A percentile compares a stretch with the other conserved stretches of the same genome.
These are phyloP conservation scores for Apogon hyalosoma DNA, from an alignment of 2,797 vertebrate species.

Conservation along the genomic window DNA sequence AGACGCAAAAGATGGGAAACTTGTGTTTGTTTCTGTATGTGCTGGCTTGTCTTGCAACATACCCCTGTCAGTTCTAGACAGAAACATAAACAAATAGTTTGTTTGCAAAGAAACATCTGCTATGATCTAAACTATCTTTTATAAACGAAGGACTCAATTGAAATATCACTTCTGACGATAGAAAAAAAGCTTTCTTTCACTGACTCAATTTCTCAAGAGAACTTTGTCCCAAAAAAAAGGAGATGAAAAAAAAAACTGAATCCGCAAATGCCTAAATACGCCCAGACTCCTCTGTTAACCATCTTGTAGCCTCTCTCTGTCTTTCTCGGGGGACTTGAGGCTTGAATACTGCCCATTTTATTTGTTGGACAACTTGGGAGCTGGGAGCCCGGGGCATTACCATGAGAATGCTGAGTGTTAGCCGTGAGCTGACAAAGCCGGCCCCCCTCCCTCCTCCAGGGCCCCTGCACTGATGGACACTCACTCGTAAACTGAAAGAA, in stretches of 20 bases:
- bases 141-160: conserved; percentile 71
- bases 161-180: conserved; percentile 76
- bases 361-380: conserved; percentile 96
- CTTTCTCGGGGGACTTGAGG: conserved; percentile 82
- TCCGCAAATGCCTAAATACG: conserved; percentile 70
- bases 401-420: conserved; percentile 93
- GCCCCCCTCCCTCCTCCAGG: conserved; percentile 84
- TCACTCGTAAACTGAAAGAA: conserved; percentile 97
- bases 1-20: conserved; percentile 70
- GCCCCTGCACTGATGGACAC: conserved; percentile 95
- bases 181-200: conserved; percentile 63
- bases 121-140: conserved; percentile 69
- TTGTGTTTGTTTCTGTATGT: conserved; percentile 68
- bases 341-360: conserved; percentile 96
- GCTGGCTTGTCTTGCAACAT: conserved; percentile 70
- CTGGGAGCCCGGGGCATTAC: conserved; percentile 92
- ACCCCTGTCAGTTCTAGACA: conserved; percentile 42
- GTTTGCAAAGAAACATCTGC: conserved; percentile 72
- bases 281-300: conserved; percentile 79
- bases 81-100: conserved; percentile 69
- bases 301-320: conserved; percentile 81
- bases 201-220: conserved; percentile 76
- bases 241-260: conserved; percentile 40
- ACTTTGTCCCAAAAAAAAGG: conserved; percentile 52
- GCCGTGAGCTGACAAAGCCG: conserved; percentile 95